Conservation (phyloP, 2,888 invertebrate genomes). For the Druceiella hillmani region DNA sequence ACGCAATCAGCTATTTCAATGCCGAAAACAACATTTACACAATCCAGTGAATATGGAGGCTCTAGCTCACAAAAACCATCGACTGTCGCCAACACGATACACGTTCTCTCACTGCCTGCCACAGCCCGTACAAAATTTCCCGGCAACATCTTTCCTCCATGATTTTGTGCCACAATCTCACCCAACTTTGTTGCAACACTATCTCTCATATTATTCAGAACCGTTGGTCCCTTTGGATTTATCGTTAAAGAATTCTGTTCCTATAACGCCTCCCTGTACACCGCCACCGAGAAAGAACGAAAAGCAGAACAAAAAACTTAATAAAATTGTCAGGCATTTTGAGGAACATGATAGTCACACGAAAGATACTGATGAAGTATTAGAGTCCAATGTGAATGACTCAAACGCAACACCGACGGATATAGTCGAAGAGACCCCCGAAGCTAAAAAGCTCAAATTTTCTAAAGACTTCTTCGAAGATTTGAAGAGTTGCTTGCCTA, state of each 20-base stretch:
- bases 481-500: constrained; percentile 39
- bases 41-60: constrained; percentile 38
- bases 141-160: constrained; percentile 40
- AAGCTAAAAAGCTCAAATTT: constrained; percentile 45
- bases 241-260: constrained; percentile 64
- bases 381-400: constrained; percentile 37
- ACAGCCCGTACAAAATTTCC: constrained; percentile 38
- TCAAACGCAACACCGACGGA: constrained; percentile 26
- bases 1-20: too few relatives aligned
- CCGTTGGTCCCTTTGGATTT: constrained; percentile 67
- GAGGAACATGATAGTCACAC: constrained; percentile 37
- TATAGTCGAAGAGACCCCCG: constrained; percentile 36
- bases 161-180: constrained; percentile 44
- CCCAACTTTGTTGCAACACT: constrained; percentile 48
- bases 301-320: constrained; percentile 35
- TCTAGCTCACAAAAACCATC: constrained; percentile 41
- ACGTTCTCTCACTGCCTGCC: constrained; percentile 45
- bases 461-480: constrained; percentile 45
- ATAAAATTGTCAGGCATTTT: constrained; percentile 43
- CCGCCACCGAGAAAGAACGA: constrained; percentile 59
- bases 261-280: constrained; percentile 72
- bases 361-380: constrained; percentile 32
- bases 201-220: constrained; percentile 55
- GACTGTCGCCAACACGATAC: constrained; percentile 38
- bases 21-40: too few relatives aligned